Conservation (phyloP, 2,888 invertebrate genomes). For the Ochlodes sylvanus region DNA sequence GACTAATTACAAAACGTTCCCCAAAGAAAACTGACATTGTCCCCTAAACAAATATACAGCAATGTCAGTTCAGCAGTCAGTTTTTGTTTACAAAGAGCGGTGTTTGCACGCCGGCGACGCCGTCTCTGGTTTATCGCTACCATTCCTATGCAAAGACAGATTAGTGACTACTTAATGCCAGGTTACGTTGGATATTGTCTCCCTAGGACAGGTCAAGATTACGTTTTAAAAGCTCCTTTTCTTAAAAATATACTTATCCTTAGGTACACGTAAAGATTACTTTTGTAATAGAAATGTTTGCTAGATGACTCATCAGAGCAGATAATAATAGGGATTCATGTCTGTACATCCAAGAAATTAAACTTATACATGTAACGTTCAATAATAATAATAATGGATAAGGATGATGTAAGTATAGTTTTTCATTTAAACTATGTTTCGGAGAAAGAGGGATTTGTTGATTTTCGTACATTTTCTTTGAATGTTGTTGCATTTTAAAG, state of each 20-base stretch:
- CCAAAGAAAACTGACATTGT: no score
- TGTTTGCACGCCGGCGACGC: conserved; percentile 32
- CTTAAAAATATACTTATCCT: not conserved
- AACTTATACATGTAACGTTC: no score
- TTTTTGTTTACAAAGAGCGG: conserved; percentile 23
- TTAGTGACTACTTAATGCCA: conserved; percentile 25
- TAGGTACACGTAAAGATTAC: not conserved
- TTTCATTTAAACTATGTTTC: no score
- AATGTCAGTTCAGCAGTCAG: conserved; percentile 22
- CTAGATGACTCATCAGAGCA: not conserved
- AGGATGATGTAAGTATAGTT: no score
- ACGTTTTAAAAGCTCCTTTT: conserved; percentile 2
- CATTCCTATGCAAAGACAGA: conserved; percentile 32
- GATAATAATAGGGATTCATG: no score
- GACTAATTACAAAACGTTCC: no score
- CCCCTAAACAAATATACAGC: conserved; percentile 10
- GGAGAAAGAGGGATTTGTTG: no score
- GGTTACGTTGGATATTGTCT: not conserved
- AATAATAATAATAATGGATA: no score
- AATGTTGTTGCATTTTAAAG: no score
- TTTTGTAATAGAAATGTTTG: not conserved
- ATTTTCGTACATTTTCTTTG: no score
- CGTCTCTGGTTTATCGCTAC: conserved; percentile 28
- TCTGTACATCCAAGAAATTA: no score
- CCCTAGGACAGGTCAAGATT: conserved; percentile 1